phyloP scores from a whole-genome alignment of 1,140 invertebrate genomes.

The Calephelis nemesis region DNA sequence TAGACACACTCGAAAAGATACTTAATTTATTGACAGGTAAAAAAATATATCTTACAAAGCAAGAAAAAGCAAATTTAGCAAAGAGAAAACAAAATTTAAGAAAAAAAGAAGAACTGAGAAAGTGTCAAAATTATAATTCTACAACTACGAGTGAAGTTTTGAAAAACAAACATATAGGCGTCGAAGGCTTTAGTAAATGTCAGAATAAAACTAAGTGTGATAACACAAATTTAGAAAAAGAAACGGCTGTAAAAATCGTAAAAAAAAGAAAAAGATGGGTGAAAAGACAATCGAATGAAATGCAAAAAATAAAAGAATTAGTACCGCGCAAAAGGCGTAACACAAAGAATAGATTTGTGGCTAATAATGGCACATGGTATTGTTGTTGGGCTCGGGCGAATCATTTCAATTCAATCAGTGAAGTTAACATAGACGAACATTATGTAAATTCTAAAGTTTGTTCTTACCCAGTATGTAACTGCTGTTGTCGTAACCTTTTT shows the following conservation, averaged over 20 bases:
- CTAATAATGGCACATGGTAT: background rate
- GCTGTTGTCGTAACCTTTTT: background rate
- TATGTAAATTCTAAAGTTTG: background rate
- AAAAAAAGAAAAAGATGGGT: background rate
- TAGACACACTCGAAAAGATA: slow-evolving; percentile 38
- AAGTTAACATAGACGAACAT: background rate
- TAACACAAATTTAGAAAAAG: background rate
- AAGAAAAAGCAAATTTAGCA: background rate
- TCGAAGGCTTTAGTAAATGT: background rate
- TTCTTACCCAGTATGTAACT: background rate
- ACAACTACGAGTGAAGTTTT: background rate
- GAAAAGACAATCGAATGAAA: background rate
- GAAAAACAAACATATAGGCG: too few species aligned
- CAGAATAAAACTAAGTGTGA: background rate
- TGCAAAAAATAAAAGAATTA: too few species aligned
- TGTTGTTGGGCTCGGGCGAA: slow-evolving; percentile 8
- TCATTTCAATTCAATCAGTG: background rate
- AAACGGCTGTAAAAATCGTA: background rate
- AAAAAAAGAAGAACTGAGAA: background rate
- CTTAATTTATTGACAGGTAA: slow-evolving; percentile 30
- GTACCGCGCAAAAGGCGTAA: background rate
- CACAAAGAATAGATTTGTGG: background rate
- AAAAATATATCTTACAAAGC: slow-evolving; percentile 1
- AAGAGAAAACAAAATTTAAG: background rate
- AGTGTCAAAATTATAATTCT: background rate